Evolutionary conservation across 2,888 invertebrate genomes (phyloP), one percentile per base, ranked within the genome.

Genomic region (Hartigia nigra): DNA sequence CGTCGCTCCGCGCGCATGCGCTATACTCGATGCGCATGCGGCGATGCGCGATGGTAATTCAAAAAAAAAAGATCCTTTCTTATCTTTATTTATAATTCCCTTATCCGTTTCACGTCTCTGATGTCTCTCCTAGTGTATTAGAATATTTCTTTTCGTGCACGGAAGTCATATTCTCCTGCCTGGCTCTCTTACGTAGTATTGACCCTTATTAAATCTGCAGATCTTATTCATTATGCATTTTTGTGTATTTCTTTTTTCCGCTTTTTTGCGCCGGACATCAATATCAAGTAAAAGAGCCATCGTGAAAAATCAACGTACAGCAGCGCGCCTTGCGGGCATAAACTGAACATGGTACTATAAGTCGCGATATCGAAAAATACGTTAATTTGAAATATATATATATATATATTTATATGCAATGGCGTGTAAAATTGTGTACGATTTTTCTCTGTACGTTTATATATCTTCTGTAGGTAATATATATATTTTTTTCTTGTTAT

Each of bases 291-390:
- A 55, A 55, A 55, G 55, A 55, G 55, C 55, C 55, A 55, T 23
- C 23, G 2, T 14, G 55, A 55, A 14, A 9, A 55, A 39, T 39
- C 39, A 39, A 39, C 23, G 39, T 39, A 39, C 39, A 55, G 55
- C 55, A 55, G 55, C 55, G 55, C 55, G 55, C 55, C 55, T 23
- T 55, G 55, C 55, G 55, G 55, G 14, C 23, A 55, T 55, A 55
- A 9, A 55, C 23, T 23, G 55, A 55, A 55, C 55, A 23, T 55
- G 9, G 39, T 72, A 32, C 12, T 31, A 72, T 11, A 72, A 12
- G 5, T 70, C 12, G 31, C 82, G 80, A 84, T 86, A 85, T 89
- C 84, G 86, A 88, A 88, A 89, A 87, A 88, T 86, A 88, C 86
- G 86, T 88, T 85, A 80, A 87, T 86, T 84, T 86, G 84, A 84